Percentiles rank a stretch among this genome's conserved stretches.
These are phyloP conservation scores for Calcarius lapponicus DNA, from an alignment of 2,797 vertebrate genomes.

Conservation along the genomic window DNA sequence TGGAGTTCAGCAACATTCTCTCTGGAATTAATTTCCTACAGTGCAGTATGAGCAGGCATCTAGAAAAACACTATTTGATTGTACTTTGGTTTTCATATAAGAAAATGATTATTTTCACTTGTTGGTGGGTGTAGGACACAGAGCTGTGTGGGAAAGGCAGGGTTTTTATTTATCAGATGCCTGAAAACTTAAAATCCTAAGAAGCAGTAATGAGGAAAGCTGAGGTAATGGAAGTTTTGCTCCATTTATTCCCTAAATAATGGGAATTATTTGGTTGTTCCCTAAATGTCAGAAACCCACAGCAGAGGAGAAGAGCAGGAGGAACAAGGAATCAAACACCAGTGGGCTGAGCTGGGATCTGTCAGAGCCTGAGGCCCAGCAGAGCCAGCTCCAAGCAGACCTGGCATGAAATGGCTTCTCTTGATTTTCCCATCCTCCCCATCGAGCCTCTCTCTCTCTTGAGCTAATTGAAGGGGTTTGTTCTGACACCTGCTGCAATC, in stretches of 20 bases:
- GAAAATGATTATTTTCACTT: not conserved
- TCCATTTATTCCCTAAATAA: not conserved
- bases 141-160: not conserved
- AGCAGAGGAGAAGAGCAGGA: not conserved
- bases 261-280: not conserved
- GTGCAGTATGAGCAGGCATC: not conserved
- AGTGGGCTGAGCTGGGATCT: not conserved
- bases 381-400: not conserved
- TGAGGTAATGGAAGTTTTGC: not conserved
- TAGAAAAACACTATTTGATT: not conserved
- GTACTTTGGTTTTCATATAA: constrained; percentile 28
- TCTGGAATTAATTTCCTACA: not conserved
- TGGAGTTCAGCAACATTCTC: constrained; percentile 49
- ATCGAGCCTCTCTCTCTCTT: not conserved
- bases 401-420: not conserved
- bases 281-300: not conserved
- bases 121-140: not conserved
- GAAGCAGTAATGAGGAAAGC: not conserved
- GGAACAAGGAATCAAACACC: not conserved
- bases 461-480: constrained; percentile 46
- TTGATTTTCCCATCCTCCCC: not conserved
- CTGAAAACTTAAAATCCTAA: not conserved
- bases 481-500: constrained; percentile 53
- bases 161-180: constrained; percentile 2
- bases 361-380: not conserved